Evolutionary conservation across 2,888 invertebrate species (phyloP).

Genomic region (Allophyes oxyacanthae): DNA sequence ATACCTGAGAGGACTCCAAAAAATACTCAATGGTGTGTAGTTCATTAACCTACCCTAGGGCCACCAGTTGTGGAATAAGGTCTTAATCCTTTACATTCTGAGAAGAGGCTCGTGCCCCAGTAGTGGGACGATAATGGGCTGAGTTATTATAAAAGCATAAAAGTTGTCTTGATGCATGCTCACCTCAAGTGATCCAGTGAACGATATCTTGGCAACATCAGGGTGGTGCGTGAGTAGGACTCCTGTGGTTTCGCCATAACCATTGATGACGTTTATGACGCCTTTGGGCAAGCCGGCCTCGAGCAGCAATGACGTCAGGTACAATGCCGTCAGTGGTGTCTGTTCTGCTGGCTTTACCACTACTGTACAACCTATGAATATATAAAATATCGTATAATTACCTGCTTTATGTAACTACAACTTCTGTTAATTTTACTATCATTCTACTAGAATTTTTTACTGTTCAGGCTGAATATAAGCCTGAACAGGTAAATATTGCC

Average conservation of each 20-base stretch:
- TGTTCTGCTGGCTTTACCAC: slow-evolving; percentile 98
- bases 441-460: too few relatives aligned
- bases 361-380: slow-evolving; percentile 91
- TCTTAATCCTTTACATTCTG: too few relatives aligned
- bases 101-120: too few relatives aligned
- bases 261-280: slow-evolving; percentile 97
- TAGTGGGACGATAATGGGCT: too few relatives aligned
- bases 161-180: slow-evolving; percentile 83
- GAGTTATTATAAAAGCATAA: too few relatives aligned
- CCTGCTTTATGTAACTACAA: background rate
- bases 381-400: background rate
- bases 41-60: too few relatives aligned
- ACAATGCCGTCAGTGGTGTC: slow-evolving; percentile 96
- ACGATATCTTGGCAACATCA: slow-evolving; percentile 96
- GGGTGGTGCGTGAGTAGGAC: slow-evolving; percentile 92
- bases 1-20: too few relatives aligned
- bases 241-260: slow-evolving; percentile 93
- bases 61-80: too few relatives aligned
- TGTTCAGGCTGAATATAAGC: too few relatives aligned
- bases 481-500: too few relatives aligned
- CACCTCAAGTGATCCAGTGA: slow-evolving; percentile 86
- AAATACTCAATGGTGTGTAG: too few relatives aligned
- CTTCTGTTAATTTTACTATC: too few relatives aligned
- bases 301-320: slow-evolving; percentile 93
- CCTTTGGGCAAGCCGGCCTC: slow-evolving; percentile 97